Evolutionary conservation across 2,113 vertebrate species (phyloP).

Genomic region (Tupaia chinensis): DNA sequence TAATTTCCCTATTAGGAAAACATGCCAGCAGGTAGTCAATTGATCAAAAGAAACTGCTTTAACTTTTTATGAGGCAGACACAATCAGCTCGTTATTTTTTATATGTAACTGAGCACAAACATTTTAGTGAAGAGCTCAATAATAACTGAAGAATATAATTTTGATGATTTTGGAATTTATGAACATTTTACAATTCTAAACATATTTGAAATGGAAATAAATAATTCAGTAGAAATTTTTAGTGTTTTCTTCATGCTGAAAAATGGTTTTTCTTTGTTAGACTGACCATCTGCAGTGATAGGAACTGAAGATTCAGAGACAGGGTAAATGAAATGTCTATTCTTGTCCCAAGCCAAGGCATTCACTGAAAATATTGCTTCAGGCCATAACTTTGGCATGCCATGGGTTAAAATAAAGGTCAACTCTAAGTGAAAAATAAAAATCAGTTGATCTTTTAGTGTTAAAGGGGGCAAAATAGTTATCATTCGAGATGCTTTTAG

Average conservation of each 20-base stretch:
- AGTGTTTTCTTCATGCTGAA: slow-evolving; percentile 13
- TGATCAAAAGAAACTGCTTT: slow-evolving; percentile 55
- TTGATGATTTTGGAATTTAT: slow-evolving; percentile 60
- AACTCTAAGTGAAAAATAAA: slow-evolving; percentile 81
- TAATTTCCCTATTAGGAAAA: slow-evolving; percentile 54
- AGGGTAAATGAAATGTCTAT: slow-evolving; percentile 46
- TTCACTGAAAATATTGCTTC: slow-evolving; percentile 74
- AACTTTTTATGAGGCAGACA: slow-evolving; percentile 47
- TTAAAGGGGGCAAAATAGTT: slow-evolving; percentile 82
- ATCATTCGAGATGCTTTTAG: slow-evolving; percentile 81
- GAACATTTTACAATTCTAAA: slow-evolving; percentile 23
- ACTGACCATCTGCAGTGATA: slow-evolving; percentile 24
- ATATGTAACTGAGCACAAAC: slow-evolving; percentile 6
- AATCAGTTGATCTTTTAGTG: slow-evolving; percentile 73
- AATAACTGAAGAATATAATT: slow-evolving; percentile 45
- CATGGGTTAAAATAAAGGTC: slow-evolving; percentile 85
- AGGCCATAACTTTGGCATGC: slow-evolving; percentile 79
- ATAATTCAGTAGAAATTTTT: slow-evolving; percentile 57
- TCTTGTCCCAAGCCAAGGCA: slow-evolving; percentile 66
- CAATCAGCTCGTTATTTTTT: slow-evolving; percentile 56
- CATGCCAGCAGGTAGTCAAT: neutral
- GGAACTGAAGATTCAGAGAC: slow-evolving; percentile 38
- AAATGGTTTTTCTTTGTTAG: slow-evolving; percentile 30
- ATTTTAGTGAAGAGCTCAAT: slow-evolving; percentile 8
- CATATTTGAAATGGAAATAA: slow-evolving; percentile 20